Conservation (phyloP, 2,797 vertebrate genomes). For the Alca torda region DNA sequence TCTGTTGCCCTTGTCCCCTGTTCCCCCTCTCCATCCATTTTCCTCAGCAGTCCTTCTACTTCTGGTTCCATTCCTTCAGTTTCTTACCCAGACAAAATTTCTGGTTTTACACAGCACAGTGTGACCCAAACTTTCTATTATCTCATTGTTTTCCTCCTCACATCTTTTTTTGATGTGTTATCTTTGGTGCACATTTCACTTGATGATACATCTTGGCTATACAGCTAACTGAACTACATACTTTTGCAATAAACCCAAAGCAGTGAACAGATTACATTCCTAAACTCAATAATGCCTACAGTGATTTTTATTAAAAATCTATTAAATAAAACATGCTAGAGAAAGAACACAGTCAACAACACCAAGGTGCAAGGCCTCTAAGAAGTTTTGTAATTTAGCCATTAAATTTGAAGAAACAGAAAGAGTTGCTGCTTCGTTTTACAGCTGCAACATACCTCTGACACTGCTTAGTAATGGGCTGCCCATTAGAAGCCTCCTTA, state of each 20-base stretch:
- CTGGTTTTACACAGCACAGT: not conserved
- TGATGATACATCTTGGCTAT: not conserved
- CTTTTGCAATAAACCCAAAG: not conserved
- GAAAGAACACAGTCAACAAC: not conserved
- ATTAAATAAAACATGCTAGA: not conserved
- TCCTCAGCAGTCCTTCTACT: not conserved
- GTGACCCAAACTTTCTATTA: not conserved
- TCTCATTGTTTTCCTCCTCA: not conserved
- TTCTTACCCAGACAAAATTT: not conserved
- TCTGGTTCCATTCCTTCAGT: not conserved
- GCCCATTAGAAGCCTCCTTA: not conserved
- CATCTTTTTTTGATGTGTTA: not conserved
- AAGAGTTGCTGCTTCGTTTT: not conserved
- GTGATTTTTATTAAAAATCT: not conserved
- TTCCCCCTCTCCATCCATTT: not conserved
- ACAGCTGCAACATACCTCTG: not conserved
- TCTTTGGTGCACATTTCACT: not conserved
- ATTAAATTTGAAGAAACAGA: not conserved
- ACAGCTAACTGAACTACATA: not conserved
- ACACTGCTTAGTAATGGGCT: fast-evolving
- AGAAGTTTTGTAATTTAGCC: not conserved
- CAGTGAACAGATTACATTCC: not conserved
- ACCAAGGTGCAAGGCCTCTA: not conserved
- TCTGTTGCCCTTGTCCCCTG: not conserved
- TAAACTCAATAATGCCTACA: not conserved